Evolutionary conservation across 2,888 invertebrate genomes (phyloP).

Genomic region (Malachius bipustulatus): DNA sequence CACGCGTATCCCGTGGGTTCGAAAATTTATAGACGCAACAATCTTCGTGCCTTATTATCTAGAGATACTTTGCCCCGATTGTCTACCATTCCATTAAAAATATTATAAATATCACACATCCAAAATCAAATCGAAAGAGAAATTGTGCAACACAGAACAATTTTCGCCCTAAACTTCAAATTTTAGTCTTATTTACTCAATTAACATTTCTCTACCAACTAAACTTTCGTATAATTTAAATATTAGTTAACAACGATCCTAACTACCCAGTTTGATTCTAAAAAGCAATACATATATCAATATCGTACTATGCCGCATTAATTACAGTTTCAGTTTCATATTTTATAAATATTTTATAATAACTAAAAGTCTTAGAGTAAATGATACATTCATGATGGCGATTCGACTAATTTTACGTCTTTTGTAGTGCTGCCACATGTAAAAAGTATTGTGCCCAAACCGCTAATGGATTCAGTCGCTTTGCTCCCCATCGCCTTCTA

Average conservation of each 20-base stretch:
- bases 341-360: conserved; percentile 4
- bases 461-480: conserved; percentile 37
- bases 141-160: conserved; percentile 36
- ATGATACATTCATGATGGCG: not conserved
- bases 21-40: too few species aligned
- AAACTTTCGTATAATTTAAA: conserved; percentile 29
- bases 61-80: too few species aligned
- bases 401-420: conserved; percentile 25
- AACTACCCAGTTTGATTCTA: conserved; percentile 36
- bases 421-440: conserved; percentile 30
- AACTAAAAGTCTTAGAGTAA: conserved; percentile 3
- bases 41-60: too few species aligned
- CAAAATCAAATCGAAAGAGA: conserved; percentile 18
- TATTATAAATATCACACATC: conserved; percentile 1
- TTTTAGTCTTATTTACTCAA: conserved; percentile 27
- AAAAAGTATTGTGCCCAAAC: conserved; percentile 20
- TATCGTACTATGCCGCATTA: not conserved
- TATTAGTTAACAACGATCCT: conserved; percentile 39
- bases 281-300: conserved; percentile 32
- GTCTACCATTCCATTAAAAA: too few species aligned
- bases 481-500: conserved; percentile 46
- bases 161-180: conserved; percentile 26
- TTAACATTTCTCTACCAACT: conserved; percentile 27
- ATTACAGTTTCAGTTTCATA: conserved; percentile 3
- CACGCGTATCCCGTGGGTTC: too few species aligned